Percentiles rank a stretch among this genome's conserved stretches.
Conservation (phyloP, 2,113 vertebrate genomes). For the Brachyistius frenatus region DNA sequence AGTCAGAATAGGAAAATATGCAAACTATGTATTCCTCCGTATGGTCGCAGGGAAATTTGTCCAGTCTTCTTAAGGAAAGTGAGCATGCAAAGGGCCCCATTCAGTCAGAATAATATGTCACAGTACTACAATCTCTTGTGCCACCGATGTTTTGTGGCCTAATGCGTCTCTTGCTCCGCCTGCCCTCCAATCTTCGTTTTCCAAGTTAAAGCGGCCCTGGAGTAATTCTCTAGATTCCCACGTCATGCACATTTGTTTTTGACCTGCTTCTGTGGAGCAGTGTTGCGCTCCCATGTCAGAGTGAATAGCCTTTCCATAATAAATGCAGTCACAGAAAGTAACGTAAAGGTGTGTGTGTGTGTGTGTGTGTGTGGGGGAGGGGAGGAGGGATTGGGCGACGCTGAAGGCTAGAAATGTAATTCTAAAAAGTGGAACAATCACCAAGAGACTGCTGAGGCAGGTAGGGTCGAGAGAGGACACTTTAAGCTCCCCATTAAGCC, state of each 20-base stretch:
- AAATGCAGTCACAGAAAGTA: slow-evolving; percentile 24
- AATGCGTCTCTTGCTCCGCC: background rate
- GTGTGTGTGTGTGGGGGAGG: too few relatives aligned
- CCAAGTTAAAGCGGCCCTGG: slow-evolving; percentile 6
- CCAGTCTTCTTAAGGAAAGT: background rate
- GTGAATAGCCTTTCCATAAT: slow-evolving; percentile 25
- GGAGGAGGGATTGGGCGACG: background rate
- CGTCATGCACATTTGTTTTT: slow-evolving; percentile 3
- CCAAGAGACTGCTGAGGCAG: slow-evolving; percentile 40
- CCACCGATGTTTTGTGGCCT: background rate
- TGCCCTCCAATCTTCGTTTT: slow-evolving; percentile 2
- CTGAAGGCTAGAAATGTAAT: slow-evolving; percentile 58
- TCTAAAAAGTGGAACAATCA: slow-evolving; percentile 68
- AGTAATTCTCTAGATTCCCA: slow-evolving; percentile 9
- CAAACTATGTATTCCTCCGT: background rate
- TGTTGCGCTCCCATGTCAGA: background rate
- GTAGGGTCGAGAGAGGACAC: slow-evolving; percentile 38
- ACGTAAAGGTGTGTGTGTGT: background rate
- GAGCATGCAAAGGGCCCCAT: background rate
- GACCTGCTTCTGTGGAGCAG: background rate
- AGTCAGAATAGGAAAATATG: slow-evolving; percentile 7
- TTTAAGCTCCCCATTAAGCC: slow-evolving; percentile 54
- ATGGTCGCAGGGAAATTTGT: background rate
- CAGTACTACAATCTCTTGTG: background rate
- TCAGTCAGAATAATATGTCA: slow-evolving; percentile 17